These are phyloP conservation scores for Parus major DNA, from an alignment of 2,113 vertebrate species.

Conservation along the genomic window DNA sequence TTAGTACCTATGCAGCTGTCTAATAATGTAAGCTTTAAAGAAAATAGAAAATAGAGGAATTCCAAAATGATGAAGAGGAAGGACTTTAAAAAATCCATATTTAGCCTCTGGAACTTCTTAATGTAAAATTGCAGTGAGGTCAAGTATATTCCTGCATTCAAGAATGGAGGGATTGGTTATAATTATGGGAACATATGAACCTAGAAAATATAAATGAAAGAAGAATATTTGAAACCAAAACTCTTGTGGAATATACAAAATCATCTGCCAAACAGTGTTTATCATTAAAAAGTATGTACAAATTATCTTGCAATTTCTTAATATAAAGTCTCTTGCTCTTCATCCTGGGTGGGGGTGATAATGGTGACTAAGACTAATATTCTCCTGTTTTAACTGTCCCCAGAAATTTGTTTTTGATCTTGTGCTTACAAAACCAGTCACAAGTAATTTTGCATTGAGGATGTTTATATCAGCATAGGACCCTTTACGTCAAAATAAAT, in stretches of 20 bases:
- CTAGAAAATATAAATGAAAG: not conserved
- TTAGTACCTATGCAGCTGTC: not conserved
- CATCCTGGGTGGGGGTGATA: not conserved
- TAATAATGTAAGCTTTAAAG: not conserved
- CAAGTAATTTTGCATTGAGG: not conserved
- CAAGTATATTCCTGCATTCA: not conserved
- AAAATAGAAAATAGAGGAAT: not conserved
- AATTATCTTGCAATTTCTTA: not conserved
- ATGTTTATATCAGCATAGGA: not conserved
- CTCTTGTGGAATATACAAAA: not conserved
- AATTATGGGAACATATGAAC: not conserved
- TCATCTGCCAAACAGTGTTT: not conserved
- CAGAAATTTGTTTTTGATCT: not conserved
- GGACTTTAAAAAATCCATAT: not conserved
- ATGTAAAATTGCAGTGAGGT: not conserved
- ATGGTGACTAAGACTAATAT: not conserved
- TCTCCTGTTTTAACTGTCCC: not conserved
- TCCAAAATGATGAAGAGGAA: not conserved
- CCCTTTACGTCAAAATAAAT: not conserved
- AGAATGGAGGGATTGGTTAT: not conserved
- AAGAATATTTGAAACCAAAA: not conserved
- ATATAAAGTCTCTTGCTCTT: not conserved
- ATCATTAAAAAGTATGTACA: not conserved
- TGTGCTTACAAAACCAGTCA: not conserved
- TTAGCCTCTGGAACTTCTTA: not conserved